Conservation (phyloP, 2,888 invertebrate genomes). For the Drosophila gaucha region DNA sequence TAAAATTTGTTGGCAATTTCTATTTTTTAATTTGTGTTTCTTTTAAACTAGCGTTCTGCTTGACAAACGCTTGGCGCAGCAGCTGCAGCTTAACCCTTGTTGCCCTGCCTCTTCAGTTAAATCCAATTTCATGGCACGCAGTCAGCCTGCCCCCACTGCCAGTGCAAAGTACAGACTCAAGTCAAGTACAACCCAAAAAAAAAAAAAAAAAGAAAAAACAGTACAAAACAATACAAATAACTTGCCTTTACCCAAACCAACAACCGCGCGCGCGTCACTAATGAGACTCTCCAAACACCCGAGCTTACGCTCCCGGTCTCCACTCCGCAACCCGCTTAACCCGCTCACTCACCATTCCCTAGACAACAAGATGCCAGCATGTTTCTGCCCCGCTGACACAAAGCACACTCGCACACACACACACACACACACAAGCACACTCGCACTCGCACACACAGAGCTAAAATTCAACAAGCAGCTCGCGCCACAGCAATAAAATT, state of each 20-base stretch:
- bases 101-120: conserved; percentile 12
- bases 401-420: conserved; percentile 8
- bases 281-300: conserved; percentile 73
- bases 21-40: conserved; percentile 4
- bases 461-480: conserved; percentile 58
- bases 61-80: background rate
- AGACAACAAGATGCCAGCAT: conserved; percentile 53
- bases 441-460: conserved; percentile 4
- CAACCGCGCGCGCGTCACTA: conserved; percentile 64
- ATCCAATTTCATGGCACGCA: conserved; percentile 53
- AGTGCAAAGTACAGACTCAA: conserved; percentile 9
- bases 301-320: conserved; percentile 20
- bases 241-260: conserved; percentile 28
- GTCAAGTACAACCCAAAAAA: conserved; percentile 8
- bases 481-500: conserved; percentile 66
- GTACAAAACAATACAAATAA: conserved; percentile 54
- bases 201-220: conserved; percentile 36
- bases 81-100: conserved; percentile 36
- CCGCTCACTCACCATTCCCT: conserved; percentile 23
- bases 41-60: background rate
- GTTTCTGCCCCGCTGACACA: conserved; percentile 31
- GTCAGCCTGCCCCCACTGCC: conserved; percentile 7
- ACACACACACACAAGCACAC: background rate
- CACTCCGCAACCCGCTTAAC: conserved; percentile 24
- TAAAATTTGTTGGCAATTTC: background rate